Evolutionary conservation across 2,888 invertebrate species (phyloP).

Genomic region (Eupithecia abbreviata): DNA sequence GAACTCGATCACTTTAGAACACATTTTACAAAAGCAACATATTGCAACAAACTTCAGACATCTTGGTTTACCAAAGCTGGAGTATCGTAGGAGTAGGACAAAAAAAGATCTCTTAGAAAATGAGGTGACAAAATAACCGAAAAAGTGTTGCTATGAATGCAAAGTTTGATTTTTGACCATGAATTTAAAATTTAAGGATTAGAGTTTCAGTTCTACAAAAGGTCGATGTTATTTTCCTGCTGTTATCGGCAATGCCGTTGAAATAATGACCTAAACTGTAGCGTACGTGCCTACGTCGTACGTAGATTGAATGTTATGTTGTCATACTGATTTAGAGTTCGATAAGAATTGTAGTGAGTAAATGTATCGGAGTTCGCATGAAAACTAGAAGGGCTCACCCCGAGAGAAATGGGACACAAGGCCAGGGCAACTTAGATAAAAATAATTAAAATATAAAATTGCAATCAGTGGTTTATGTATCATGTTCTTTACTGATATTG

Average conservation of each 20-base stretch:
- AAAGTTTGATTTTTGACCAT: neutral
- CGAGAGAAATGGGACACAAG: too few relatives aligned
- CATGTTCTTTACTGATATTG: too few relatives aligned
- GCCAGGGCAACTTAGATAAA: too few relatives aligned
- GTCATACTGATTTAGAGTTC: neutral
- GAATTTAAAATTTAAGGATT: neutral
- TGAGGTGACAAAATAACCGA: neutral
- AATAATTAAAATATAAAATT: too few relatives aligned
- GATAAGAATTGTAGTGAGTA: neutral
- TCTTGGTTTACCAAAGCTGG: neutral
- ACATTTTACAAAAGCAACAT: neutral
- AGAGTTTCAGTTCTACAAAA: neutral
- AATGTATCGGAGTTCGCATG: neutral
- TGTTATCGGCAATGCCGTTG: neutral
- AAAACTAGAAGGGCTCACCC: too few relatives aligned
- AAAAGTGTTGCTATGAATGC: neutral
- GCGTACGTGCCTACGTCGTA: neutral
- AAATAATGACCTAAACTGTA: slow-evolving; percentile 1
- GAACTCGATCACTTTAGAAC: neutral
- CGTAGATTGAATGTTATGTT: neutral
- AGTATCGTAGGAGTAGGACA: neutral
- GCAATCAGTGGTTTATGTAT: too few relatives aligned
- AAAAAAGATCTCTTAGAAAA: neutral
- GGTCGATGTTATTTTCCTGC: neutral
- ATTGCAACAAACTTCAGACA: neutral